Conservation (phyloP, 2,113 vertebrate species). For the Brachirus orientalis region DNA sequence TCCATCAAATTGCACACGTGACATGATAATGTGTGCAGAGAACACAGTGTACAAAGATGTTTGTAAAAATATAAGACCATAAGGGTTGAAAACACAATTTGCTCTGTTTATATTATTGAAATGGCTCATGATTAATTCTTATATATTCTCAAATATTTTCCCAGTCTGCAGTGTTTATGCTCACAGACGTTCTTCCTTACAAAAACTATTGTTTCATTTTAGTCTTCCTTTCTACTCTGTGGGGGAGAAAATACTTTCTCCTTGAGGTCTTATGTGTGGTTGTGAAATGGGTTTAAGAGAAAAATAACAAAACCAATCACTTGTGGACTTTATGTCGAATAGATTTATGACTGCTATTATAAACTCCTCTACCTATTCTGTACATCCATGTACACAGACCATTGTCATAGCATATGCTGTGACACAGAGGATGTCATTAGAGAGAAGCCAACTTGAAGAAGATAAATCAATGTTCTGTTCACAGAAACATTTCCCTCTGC, state of each 20-base stretch:
- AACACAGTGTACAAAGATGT: too few species aligned
- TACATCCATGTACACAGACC: slow-evolving; percentile 55
- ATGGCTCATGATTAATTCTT: slow-evolving; percentile 47
- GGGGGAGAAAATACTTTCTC: slow-evolving; percentile 8
- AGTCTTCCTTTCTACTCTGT: slow-evolving; percentile 27
- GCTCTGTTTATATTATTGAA: slow-evolving; percentile 50
- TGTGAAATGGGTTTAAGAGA: slow-evolving; percentile 48
- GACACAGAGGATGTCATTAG: slow-evolving; percentile 60
- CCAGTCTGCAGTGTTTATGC: slow-evolving; percentile 13
- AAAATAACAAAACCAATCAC: slow-evolving; percentile 54
- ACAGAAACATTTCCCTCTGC: slow-evolving; percentile 53
- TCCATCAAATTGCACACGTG: too few species aligned
- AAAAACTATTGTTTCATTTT: slow-evolving; percentile 32
- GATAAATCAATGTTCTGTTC: slow-evolving; percentile 60
- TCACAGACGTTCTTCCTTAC: too few species aligned
- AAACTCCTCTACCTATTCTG: slow-evolving; percentile 36
- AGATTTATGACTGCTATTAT: slow-evolving; percentile 66
- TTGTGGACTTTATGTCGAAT: slow-evolving; percentile 50
- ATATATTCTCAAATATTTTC: slow-evolving; percentile 33
- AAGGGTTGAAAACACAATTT: background rate
- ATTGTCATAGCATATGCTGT: slow-evolving; percentile 44
- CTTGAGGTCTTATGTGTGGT: slow-evolving; percentile 15
- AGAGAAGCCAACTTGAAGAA: slow-evolving; percentile 41
- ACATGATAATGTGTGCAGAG: too few species aligned
- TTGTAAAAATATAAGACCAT: too few species aligned